Base-by-base conservation (phyloP, 2,797 vertebrate species). In the Microhierax caerulescens region DNA sequence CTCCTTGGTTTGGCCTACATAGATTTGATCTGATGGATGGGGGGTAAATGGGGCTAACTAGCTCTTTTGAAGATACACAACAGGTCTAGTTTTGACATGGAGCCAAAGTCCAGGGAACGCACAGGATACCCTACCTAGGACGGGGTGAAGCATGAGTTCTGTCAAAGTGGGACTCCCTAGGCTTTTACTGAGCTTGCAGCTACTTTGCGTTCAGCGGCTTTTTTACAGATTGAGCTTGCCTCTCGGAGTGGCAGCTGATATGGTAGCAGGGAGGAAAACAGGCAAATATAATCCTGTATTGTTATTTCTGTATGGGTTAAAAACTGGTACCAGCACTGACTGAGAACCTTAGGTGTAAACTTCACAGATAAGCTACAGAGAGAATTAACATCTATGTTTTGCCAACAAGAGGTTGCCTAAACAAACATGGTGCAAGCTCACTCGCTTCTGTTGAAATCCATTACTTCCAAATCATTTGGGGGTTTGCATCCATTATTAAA, bases 21-120 rank as follows among this genome's bases (percentile, higher is more conserved):
- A 54, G 78, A 96, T 90, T 25, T 81, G 91, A 95, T 91, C 94
- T 96, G 95, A 97, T 96, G 89, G 95, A 61, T 7, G 20, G 82
- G 91, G 68, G 45, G 90, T 61, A 88, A 96, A 93, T 73, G 91
- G 87, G 69, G 91, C 85, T 94, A 94, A 96, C 73, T 88, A 86
- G 91, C 69, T 95, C 85, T 72, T 93, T 37, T 96, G 96, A 95
- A 90, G 93, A 83, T 61, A 43, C 9, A 23, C 60, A 21, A 57
- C 51, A 77, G 51, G 68, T 87, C 84, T 82, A 3, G 32, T 32
- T 80, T 53, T 87, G 92, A 91, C 68, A 32, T 47, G 75, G 79
- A 96, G 90, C 64, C 54, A 59, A 91, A 91, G 68, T 60, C 83
- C 51, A 64, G 80, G 64, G 32, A 88, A 72, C 65, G 48, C 57